phyloP scores from a whole-genome alignment of 2,797 vertebrate genomes.

The Scarus forsteni region DNA sequence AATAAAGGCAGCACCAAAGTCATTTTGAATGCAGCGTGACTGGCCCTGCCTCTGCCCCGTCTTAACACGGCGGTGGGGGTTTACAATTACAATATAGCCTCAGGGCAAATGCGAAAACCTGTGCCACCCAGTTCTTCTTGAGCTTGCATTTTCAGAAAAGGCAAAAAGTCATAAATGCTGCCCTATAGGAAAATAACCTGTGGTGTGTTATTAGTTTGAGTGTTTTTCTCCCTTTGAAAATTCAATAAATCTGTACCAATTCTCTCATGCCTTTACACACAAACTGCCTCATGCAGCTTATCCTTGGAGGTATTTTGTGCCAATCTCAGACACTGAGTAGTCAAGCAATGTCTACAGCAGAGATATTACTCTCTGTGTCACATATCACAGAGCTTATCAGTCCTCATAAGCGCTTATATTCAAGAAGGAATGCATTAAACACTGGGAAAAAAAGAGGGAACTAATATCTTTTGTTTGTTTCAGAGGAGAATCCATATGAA shows the following conservation, averaged over 20 bases:
- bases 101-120: conserved; percentile 64
- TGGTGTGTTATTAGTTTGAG: conserved; percentile 73
- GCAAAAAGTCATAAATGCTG: conserved; percentile 73
- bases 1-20: conserved; percentile 68
- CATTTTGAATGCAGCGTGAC: conserved; percentile 61
- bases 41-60: conserved; percentile 54
- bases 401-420: conserved; percentile 77
- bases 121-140: conserved; percentile 63
- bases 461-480: conserved; percentile 82
- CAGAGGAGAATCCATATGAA: conserved; percentile 75
- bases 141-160: conserved; percentile 54
- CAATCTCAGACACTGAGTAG: conserved; percentile 54
- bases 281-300: conserved; percentile 54
- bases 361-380: conserved; percentile 72
- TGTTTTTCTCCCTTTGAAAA: conserved; percentile 75
- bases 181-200: conserved; percentile 75
- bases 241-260: conserved; percentile 80
- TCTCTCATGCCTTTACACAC: conserved; percentile 58
- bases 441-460: conserved; percentile 57
- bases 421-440: conserved; percentile 80
- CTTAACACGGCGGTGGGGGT: conserved; percentile 35
- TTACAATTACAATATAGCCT: conserved; percentile 79
- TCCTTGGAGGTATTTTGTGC: conserved; percentile 74
- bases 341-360: conserved; percentile 51
- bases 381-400: conserved; percentile 66